Conservation (phyloP, 2,113 vertebrate species). For the Lucifuga dentata region DNA sequence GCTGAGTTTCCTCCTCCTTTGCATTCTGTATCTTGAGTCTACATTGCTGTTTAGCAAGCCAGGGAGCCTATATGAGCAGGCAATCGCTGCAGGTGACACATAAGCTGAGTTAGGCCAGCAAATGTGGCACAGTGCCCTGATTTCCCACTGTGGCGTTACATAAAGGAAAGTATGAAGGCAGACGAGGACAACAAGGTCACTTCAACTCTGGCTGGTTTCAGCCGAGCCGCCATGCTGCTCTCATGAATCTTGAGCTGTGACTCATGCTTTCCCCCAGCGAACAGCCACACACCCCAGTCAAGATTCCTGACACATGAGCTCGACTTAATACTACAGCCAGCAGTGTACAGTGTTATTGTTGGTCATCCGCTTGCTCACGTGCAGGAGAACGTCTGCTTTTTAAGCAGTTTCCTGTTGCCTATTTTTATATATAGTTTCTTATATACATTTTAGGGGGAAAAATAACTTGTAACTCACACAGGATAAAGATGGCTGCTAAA, state of each 20-base stretch:
- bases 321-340: slow-evolving; percentile 35
- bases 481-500: neutral
- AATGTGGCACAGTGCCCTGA: slow-evolving; percentile 63
- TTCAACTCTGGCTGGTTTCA: neutral
- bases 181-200: slow-evolving; percentile 46
- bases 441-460: too few species aligned
- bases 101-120: slow-evolving; percentile 39
- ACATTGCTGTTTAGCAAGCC: neutral
- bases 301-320: slow-evolving; percentile 68
- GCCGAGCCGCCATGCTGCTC: neutral
- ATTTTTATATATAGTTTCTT: too few species aligned
- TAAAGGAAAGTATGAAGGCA: slow-evolving; percentile 38
- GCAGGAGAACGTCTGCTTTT: slow-evolving; percentile 35
- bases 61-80: neutral
- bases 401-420: neutral
- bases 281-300: slow-evolving; percentile 53
- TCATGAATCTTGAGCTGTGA: slow-evolving; percentile 16
- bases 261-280: slow-evolving; percentile 54
- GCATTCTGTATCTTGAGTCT: slow-evolving; percentile 3
- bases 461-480: neutral
- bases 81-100: slow-evolving; percentile 50
- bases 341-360: slow-evolving; percentile 39
- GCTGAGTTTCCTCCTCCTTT: neutral
- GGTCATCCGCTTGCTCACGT: slow-evolving; percentile 53
- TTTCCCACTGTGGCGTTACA: slow-evolving; percentile 51